Percentiles rank a stretch among this genome's conserved stretches.
phyloP scores from a whole-genome alignment of 1,140 invertebrate genomes.

The Plodia interpunctella region DNA sequence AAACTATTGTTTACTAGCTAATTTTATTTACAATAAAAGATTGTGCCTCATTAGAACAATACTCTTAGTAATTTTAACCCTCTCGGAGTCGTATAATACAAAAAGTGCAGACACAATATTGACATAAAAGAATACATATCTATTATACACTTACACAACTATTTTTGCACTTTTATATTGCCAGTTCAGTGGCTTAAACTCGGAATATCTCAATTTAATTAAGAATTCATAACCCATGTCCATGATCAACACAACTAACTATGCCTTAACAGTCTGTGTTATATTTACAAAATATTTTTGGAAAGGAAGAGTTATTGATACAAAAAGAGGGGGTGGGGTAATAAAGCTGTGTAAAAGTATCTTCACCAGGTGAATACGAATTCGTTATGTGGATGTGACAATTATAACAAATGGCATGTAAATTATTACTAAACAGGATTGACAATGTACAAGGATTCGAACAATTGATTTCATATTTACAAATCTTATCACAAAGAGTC shows the following conservation, averaged over 20 bases:
- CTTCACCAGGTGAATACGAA: too few relatives aligned
- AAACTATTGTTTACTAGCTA: conserved; percentile 55
- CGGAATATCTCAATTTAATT: conserved; percentile 74
- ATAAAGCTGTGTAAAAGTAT: conserved; percentile 21
- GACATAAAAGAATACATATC: conserved; percentile 65
- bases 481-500: conserved; percentile 23
- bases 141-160: conserved; percentile 68
- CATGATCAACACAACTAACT: conserved; percentile 52
- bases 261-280: conserved; percentile 43
- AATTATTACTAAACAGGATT: conserved; percentile 30
- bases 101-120: conserved; percentile 70
- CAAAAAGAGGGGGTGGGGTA: conserved; percentile 32
- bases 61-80: conserved; percentile 53
- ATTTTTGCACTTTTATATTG: conserved; percentile 74
- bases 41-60: conserved; percentile 68
- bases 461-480: conserved; percentile 34
- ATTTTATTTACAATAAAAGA: conserved; percentile 71
- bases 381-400: too few relatives aligned
- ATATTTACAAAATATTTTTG: conserved; percentile 59
- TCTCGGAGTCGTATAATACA: conserved; percentile 61
- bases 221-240: conserved; percentile 69
- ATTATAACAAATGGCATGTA: conserved; percentile 33
- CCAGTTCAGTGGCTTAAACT: conserved; percentile 70
- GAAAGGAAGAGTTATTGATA: conserved; percentile 57
- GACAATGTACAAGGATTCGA: conserved; percentile 37